Percentiles rank a stretch among this genome's conserved stretches.
These are phyloP conservation scores for Ptycholaimellus sp. DNA, from an alignment of 2,888 invertebrate genomes.

Conservation along the genomic window DNA sequence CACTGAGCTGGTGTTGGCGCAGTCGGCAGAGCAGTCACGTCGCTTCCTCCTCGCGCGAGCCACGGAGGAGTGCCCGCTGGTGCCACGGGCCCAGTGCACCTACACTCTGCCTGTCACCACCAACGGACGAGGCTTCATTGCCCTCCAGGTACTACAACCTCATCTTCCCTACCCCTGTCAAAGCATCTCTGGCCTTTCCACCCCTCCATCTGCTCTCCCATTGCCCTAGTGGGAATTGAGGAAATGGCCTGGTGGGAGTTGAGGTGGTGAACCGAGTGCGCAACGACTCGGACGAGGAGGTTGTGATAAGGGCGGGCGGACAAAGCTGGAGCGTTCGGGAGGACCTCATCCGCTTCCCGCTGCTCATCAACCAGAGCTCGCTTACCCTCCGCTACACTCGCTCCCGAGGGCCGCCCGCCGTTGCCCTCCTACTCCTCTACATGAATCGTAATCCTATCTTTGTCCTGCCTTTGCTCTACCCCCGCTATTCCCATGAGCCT, in stretches of 20 bases:
- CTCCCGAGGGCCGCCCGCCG: conserved; percentile 15
- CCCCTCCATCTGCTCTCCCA: too few species aligned
- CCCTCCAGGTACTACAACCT: too few species aligned
- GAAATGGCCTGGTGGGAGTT: conserved; percentile 39
- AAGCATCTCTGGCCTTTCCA: too few species aligned
- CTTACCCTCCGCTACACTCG: conserved; percentile 25
- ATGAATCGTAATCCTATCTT: conserved; percentile 11
- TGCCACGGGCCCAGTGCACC: too few species aligned
- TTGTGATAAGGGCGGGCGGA: conserved; percentile 39
- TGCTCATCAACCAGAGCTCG: conserved; percentile 41
- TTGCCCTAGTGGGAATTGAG: too few species aligned
- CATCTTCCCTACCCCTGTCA: too few species aligned
- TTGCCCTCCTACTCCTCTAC: conserved; percentile 20
- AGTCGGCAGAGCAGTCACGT: too few species aligned
- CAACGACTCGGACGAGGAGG: conserved; percentile 57
- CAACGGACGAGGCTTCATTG: too few species aligned
- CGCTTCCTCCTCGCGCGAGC: conserved; percentile 17
- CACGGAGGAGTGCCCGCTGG: conserved; percentile 15
- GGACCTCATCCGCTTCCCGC: conserved; percentile 68
- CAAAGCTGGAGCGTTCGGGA: conserved; percentile 50
- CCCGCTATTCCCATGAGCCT: too few species aligned
- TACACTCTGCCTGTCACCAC: too few species aligned
- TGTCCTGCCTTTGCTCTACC: too few species aligned
- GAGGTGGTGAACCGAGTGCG: conserved; percentile 62
- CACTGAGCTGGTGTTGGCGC: too few species aligned